A percentile compares a stretch with the other conserved stretches of the same genome.
Conservation (phyloP, 2,113 vertebrate species). For the Xenus cinereus region DNA sequence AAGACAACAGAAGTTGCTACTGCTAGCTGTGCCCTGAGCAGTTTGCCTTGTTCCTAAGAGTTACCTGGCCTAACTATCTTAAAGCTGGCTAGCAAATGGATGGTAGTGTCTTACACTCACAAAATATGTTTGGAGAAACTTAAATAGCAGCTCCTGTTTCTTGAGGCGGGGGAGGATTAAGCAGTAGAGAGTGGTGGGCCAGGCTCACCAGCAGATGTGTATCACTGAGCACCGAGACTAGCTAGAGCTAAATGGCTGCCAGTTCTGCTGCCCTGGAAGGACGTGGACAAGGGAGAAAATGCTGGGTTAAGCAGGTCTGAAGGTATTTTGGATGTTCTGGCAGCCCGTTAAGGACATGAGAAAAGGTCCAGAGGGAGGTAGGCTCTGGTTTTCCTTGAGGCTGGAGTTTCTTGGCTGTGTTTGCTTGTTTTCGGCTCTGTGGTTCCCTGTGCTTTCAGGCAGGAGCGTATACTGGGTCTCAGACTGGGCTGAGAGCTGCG, state of each 20-base stretch:
- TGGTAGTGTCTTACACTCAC: neutral
- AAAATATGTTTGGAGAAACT: neutral
- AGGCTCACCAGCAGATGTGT: neutral
- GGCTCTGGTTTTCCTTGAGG: neutral
- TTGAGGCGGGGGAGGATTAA: neutral
- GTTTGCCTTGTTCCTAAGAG: neutral
- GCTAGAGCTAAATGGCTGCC: neutral
- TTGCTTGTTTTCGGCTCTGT: neutral
- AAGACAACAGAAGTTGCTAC: neutral
- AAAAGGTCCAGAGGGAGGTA: neutral
- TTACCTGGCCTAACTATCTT: neutral
- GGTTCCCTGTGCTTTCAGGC: neutral
- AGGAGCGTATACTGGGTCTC: rapidly evolving
- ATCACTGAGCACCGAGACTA: neutral
- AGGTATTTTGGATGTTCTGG: neutral
- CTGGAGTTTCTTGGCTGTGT: neutral
- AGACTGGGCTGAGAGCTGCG: neutral
- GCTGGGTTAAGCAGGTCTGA: neutral
- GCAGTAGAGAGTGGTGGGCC: neutral
- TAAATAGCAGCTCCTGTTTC: neutral
- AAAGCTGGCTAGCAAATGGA: neutral
- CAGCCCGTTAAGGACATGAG: neutral
- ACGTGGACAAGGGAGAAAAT: neutral
- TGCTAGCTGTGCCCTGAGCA: neutral
- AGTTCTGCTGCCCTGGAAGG: neutral